Conservation (phyloP, 2,888 invertebrate genomes). For the Dendrolimus houi region DNA sequence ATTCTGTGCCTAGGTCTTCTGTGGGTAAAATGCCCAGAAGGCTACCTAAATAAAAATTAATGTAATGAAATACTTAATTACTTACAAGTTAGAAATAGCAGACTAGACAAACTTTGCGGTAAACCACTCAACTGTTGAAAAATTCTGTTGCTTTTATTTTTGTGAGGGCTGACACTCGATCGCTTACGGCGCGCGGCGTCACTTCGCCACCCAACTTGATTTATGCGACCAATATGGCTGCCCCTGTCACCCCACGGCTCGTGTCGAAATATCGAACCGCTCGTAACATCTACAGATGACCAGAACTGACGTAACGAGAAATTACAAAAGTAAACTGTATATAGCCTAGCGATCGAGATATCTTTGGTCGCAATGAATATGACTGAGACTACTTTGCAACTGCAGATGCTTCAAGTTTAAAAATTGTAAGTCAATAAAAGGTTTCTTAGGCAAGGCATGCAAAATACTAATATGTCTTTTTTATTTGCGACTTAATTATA, state of each 20-base stretch:
- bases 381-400: too few relatives aligned
- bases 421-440: too few relatives aligned
- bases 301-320: slow-evolving; percentile 29
- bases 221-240: slow-evolving; percentile 74
- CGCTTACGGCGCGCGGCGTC: slow-evolving; percentile 67
- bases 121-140: slow-evolving; percentile 69
- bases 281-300: slow-evolving; percentile 46
- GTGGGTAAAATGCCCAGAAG: too few relatives aligned
- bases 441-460: too few relatives aligned
- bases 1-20: too few relatives aligned
- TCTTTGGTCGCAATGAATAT: too few relatives aligned
- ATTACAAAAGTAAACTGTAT: slow-evolving; percentile 12
- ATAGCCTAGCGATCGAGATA: neutral
- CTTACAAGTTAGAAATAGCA: slow-evolving; percentile 23
- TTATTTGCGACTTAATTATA: too few relatives aligned
- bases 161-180: slow-evolving; percentile 68
- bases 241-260: slow-evolving; percentile 56
- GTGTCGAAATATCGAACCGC: slow-evolving; percentile 46
- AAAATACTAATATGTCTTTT: too few relatives aligned
- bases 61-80: too few relatives aligned
- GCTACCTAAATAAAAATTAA: too few relatives aligned
- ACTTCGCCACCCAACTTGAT: slow-evolving; percentile 65
- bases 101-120: slow-evolving; percentile 61
- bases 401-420: too few relatives aligned
- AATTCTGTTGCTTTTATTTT: slow-evolving; percentile 68